Base-by-base conservation (phyloP, 2,113 vertebrate genomes). In the Vimba vimba region DNA sequence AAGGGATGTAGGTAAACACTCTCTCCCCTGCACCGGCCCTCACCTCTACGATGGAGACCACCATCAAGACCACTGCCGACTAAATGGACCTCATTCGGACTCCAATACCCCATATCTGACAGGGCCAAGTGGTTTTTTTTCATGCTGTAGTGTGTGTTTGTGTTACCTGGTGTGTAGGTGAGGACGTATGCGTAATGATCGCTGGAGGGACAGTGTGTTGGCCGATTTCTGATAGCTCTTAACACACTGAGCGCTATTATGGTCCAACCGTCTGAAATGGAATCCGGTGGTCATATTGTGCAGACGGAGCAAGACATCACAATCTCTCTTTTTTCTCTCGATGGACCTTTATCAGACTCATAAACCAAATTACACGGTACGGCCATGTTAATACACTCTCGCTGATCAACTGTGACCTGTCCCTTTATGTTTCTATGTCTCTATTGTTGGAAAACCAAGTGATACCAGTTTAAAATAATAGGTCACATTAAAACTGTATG, bases 1-100 rank as follows among this genome's bases (percentile, higher is more conserved):
- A 88, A 88, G 85, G 86, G 81, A 88, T 86, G 85, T 84, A 88
- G 85, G 87, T 88, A 88, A 88, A 88, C 87, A 86, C 85, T 84
- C 86, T 88, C 75, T 73, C 85, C 83, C 59, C 77, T 71, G 64
- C 43, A 36, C 75, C 45, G 79, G 69, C 45, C 69, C 55, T 84
- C 81, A 88, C 85, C 87, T 86, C 82, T 60, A 30, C 52, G 50
- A 83, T 84, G 60, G 85, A 89, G 85, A 88, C 77, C 52, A 74
- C 60, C 79, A 64, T 60, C 59, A 69, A 19, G 55, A 80, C 89
- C 85, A 88, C 86, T 76, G 64, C 64, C 64, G 36, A 59, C 50
- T 50, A 90, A 87, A 88, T 90, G 85, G 87, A 85, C 89, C 74
- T 86, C 89, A 89, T 88, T 88, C 85, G 55, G 85, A 73, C 87